These are phyloP conservation scores for Pangasius mekongensis DNA, from an alignment of 2,797 vertebrate species.

Conservation along the genomic window DNA sequence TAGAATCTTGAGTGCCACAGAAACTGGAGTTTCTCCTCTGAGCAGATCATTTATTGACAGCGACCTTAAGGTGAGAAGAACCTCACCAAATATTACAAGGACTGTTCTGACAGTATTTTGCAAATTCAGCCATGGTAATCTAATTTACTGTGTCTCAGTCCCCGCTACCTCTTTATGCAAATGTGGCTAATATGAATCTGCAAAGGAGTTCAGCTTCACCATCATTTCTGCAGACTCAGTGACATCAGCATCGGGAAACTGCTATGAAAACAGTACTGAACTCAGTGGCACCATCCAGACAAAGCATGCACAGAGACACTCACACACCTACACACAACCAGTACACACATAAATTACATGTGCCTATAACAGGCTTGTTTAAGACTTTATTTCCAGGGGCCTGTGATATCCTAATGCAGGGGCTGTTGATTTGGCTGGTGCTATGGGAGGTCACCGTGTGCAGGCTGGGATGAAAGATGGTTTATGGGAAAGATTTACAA, in stretches of 20 bases:
- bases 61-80: neutral
- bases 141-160: neutral
- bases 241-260: conserved; percentile 41
- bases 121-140: neutral
- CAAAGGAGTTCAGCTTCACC: conserved; percentile 26
- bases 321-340: conserved; percentile 14
- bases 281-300: conserved; percentile 9
- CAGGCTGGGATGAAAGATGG: conserved; percentile 49
- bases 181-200: conserved; percentile 16
- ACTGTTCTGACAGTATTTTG: neutral
- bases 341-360: neutral
- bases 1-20: neutral
- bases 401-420: neutral
- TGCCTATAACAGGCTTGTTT: neutral
- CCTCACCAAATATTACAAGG: neutral
- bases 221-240: conserved; percentile 34
- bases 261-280: conserved; percentile 27
- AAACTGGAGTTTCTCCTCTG: neutral
- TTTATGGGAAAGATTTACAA: conserved; percentile 57
- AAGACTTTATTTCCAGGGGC: neutral
- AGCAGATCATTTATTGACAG: neutral
- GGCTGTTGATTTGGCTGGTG: conserved; percentile 26
- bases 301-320: conserved; percentile 5
- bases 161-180: neutral
- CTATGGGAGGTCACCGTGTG: conserved; percentile 42